Percentiles rank a stretch among this genome's conserved stretches.
Evolutionary conservation across 2,888 invertebrate genomes (phyloP).

Genomic region (Choristoneura rosaceana): DNA sequence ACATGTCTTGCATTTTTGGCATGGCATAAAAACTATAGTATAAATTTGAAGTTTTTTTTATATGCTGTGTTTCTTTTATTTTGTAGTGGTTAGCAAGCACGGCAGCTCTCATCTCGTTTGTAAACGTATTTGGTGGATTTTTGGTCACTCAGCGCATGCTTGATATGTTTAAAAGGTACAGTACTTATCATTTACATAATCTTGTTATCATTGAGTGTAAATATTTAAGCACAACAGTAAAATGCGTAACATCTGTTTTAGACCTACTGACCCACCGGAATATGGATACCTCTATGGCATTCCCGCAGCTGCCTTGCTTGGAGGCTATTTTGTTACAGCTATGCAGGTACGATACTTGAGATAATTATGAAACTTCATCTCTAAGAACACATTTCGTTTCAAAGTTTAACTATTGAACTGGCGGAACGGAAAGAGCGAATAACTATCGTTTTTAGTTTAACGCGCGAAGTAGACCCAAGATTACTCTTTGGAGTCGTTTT

Average conservation of each 20-base stretch:
- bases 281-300: slow-evolving; percentile 92
- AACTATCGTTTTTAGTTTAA: no score
- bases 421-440: no score
- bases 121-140: slow-evolving; percentile 96
- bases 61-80: slow-evolving; percentile 35
- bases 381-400: background rate
- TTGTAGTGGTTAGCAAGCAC: slow-evolving; percentile 90
- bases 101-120: slow-evolving; percentile 94
- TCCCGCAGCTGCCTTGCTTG: slow-evolving; percentile 90
- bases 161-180: slow-evolving; percentile 94
- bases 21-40: background rate
- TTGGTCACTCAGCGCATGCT: slow-evolving; percentile 96
- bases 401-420: no score
- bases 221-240: background rate
- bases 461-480: no score
- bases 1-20: background rate
- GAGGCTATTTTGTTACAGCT: slow-evolving; percentile 87
- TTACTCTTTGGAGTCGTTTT: no score
- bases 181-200: background rate
- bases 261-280: slow-evolving; percentile 94
- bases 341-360: slow-evolving; percentile 70
- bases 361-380: background rate
- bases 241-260: slow-evolving; percentile 49
- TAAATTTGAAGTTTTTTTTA: slow-evolving; percentile 15
- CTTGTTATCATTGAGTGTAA: background rate